These are phyloP conservation scores for Cygnus atratus DNA, from an alignment of 2,113 vertebrate genomes.

Conservation along the genomic window DNA sequence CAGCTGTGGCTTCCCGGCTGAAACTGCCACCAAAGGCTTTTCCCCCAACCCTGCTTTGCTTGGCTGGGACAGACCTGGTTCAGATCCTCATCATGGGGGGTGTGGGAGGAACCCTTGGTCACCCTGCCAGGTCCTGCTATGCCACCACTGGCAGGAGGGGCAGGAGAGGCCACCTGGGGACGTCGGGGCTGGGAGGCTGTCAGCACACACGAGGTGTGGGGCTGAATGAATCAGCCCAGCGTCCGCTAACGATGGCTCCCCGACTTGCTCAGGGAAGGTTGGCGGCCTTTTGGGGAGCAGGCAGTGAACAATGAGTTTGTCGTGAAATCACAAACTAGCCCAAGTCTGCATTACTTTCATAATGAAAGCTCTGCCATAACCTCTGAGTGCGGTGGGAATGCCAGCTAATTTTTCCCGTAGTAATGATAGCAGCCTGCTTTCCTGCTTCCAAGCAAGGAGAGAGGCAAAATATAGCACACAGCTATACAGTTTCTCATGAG, in stretches of 20 bases:
- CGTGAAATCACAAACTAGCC: not conserved
- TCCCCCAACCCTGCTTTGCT: rapidly evolving
- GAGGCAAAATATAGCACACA: not conserved
- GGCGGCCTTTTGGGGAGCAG: not conserved
- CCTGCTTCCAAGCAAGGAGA: not conserved
- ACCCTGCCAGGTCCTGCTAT: not conserved
- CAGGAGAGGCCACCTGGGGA: not conserved
- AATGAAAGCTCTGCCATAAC: not conserved
- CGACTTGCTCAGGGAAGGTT: not conserved
- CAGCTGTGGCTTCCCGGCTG: not conserved
- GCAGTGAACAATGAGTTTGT: not conserved
- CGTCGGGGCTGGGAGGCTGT: not conserved
- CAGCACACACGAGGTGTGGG: rapidly evolving
- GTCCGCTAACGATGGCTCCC: not conserved
- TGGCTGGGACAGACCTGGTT: not conserved
- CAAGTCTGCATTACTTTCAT: not conserved
- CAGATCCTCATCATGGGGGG: not conserved
- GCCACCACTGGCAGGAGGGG: rapidly evolving
- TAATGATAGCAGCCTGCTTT: slow-evolving; percentile 6
- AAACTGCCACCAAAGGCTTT: too few relatives aligned
- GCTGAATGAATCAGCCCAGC: not conserved
- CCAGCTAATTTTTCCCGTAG: slow-evolving; percentile 23
- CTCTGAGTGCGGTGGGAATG: rapidly evolving
- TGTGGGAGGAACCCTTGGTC: rapidly evolving
- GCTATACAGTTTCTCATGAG: slow-evolving; percentile 29